A percentile compares a stretch with the other conserved stretches of the same genome.
Conservation (phyloP, 2,888 invertebrate species). For the Clivina fossor region DNA sequence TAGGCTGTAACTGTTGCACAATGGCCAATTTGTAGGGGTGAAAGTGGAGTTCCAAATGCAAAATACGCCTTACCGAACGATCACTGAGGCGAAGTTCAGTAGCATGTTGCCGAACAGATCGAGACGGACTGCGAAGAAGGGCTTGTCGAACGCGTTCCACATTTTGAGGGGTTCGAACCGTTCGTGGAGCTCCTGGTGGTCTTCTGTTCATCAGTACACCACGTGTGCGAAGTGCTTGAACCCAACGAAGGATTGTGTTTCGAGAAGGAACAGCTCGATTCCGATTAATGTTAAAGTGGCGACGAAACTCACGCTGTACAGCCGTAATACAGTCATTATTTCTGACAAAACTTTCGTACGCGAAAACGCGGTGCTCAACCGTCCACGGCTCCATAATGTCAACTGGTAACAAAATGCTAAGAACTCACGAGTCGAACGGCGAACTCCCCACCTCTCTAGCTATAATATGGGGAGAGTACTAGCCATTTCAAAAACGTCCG, state of each 20-base stretch:
- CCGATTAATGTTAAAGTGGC: conserved; percentile 30
- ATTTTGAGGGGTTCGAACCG: conserved; percentile 26
- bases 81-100: conserved; percentile 17
- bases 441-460: too few species aligned
- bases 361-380: conserved; percentile 36
- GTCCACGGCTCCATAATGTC: conserved; percentile 36
- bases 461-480: too few species aligned
- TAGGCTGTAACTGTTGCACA: conserved; percentile 26
- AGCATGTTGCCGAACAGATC: conserved; percentile 26
- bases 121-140: conserved; percentile 28
- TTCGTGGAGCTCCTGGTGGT: conserved; percentile 20
- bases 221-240: conserved; percentile 17
- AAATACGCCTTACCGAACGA: conserved; percentile 42
- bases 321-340: conserved; percentile 33
- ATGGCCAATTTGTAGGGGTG: conserved; percentile 21
- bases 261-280: conserved; percentile 28
- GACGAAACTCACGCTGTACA: conserved; percentile 34
- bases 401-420: too few species aligned
- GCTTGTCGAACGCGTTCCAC: conserved; percentile 20
- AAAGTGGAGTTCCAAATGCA: conserved; percentile 42
- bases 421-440: too few species aligned
- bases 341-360: conserved; percentile 26
- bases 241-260: conserved; percentile 28
- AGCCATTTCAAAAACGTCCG: too few species aligned
- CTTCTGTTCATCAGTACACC: conserved; percentile 9